A percentile compares a stretch with the other conserved stretches of the same genome.
Conservation (phyloP, 2,113 vertebrate genomes). For the Rhipidura dahli region DNA sequence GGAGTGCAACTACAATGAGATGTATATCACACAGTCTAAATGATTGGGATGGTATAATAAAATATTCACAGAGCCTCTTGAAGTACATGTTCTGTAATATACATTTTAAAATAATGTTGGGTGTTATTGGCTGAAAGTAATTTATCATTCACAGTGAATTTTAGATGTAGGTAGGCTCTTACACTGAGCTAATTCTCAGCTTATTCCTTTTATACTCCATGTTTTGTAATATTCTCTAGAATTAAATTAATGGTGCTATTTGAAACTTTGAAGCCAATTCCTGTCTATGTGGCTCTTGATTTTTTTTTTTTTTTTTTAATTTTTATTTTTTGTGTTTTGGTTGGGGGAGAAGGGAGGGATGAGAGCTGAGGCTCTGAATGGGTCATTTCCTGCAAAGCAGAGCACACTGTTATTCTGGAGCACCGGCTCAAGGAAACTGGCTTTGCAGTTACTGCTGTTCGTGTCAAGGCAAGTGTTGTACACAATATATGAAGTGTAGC, state of each 20-base stretch:
- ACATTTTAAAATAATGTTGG: neutral
- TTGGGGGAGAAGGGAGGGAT: neutral
- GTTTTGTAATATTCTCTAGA: neutral
- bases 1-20: neutral
- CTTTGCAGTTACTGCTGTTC: slow-evolving; percentile 14
- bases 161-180: neutral
- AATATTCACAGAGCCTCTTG: slow-evolving; percentile 23
- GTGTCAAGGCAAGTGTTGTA: slow-evolving; percentile 49
- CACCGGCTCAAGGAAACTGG: neutral
- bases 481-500: slow-evolving; percentile 52
- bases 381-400: neutral
- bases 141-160: slow-evolving; percentile 19
- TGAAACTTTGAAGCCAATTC: neutral
- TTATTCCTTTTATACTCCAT: neutral
- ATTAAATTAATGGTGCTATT: neutral
- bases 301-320: neutral
- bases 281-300: neutral
- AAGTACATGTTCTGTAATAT: neutral
- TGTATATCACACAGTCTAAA: neutral
- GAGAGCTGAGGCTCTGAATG: neutral
- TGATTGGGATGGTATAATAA: slow-evolving; percentile 1
- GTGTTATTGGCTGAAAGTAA: slow-evolving; percentile 21
- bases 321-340: neutral
- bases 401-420: neutral
- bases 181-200: neutral